Evolutionary conservation across 2,113 vertebrate genomes (phyloP).

Genomic region (Psammodynastes pulverulentus): DNA sequence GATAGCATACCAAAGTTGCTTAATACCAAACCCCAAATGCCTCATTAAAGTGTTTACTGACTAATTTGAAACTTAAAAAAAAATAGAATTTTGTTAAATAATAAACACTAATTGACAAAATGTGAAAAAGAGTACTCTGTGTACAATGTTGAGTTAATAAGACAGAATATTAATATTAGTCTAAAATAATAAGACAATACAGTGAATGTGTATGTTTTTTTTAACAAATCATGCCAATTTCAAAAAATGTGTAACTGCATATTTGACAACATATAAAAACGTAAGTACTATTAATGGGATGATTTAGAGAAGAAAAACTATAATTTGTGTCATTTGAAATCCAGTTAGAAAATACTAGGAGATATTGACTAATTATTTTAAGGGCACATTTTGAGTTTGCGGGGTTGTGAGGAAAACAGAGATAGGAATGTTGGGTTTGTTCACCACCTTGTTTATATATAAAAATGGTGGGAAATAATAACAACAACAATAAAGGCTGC

Average conservation of each 20-base stretch:
- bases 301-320: conserved; percentile 52
- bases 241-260: conserved; percentile 4
- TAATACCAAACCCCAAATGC: conserved; percentile 54
- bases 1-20: conserved; percentile 53
- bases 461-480: not conserved
- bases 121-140: conserved; percentile 53
- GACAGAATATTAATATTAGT: conserved; percentile 48
- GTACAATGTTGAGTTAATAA: conserved; percentile 64
- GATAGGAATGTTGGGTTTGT: not conserved
- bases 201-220: conserved; percentile 53
- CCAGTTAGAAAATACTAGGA: conserved; percentile 50
- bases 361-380: conserved; percentile 49
- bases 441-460: not conserved
- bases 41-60: conserved; percentile 62
- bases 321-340: conserved; percentile 49
- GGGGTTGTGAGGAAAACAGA: not conserved
- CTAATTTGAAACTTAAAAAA: conserved; percentile 63
- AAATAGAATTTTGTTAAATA: conserved; percentile 64
- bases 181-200: conserved; percentile 35
- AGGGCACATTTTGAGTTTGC: conserved; percentile 35
- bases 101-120: conserved; percentile 65
- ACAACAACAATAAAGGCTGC: conserved; percentile 31
- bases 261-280: not conserved
- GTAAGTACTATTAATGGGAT: conserved; percentile 39
- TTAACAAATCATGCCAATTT: conserved; percentile 52